Conservation (phyloP, 2,888 invertebrate species). For the Leptogaster cylindrica region DNA sequence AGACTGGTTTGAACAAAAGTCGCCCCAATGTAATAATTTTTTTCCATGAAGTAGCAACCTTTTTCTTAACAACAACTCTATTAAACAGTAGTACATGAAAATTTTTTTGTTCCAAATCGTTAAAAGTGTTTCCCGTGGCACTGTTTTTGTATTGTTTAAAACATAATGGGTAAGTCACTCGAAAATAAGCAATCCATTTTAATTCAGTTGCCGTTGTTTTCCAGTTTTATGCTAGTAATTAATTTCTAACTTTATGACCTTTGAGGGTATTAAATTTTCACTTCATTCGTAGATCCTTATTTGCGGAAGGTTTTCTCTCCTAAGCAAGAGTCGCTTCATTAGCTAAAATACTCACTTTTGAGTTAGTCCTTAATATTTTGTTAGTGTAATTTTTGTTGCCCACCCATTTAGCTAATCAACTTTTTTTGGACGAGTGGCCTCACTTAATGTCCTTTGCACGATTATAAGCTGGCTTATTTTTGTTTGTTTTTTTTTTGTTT, state of each 20-base stretch:
- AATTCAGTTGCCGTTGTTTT: no score
- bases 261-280: constrained; percentile 41
- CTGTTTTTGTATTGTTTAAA: no score
- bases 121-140: no score
- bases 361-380: neutral
- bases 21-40: no score
- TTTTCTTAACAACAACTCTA: no score
- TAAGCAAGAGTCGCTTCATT: constrained; percentile 13
- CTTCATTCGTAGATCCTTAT: constrained; percentile 25
- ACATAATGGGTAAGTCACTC: no score
- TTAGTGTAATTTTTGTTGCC: constrained; percentile 18
- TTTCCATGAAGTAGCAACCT: no score
- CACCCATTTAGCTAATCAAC: constrained; percentile 36
- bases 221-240: constrained; percentile 45
- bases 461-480: constrained; percentile 1
- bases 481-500: no score
- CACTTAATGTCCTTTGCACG: constrained; percentile 39
- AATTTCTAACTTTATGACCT: constrained; percentile 43
- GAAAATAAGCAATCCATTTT: no score
- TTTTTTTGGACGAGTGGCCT: constrained; percentile 42
- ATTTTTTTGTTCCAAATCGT: no score
- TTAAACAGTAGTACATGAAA: no score
- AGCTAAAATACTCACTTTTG: constrained; percentile 16
- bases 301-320: constrained; percentile 8
- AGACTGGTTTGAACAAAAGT: no score